Evolutionary conservation across 2,797 vertebrate species (phyloP).

Genomic region (Chiroxiphia lanceolata): DNA sequence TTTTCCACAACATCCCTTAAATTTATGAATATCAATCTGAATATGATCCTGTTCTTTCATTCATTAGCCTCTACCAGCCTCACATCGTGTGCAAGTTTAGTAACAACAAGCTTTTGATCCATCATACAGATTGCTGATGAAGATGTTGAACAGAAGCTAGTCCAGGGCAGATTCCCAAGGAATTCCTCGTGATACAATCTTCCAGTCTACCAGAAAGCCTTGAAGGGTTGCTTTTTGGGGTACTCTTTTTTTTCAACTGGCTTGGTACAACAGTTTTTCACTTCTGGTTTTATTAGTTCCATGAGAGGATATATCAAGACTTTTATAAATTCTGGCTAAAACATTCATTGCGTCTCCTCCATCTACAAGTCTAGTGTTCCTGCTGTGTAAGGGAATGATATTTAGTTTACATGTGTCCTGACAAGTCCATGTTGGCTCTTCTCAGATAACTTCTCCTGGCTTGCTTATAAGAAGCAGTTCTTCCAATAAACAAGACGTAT

Average conservation of each 20-base stretch:
- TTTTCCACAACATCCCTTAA: neutral
- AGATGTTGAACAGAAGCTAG: neutral
- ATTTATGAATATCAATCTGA: neutral
- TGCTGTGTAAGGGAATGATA: neutral
- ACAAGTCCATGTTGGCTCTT: neutral
- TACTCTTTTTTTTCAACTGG: neutral
- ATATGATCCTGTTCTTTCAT: neutral
- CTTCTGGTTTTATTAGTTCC: neutral
- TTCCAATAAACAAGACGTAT: neutral
- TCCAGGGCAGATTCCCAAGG: neutral
- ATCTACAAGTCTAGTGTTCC: neutral
- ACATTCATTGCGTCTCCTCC: neutral
- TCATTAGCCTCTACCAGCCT: neutral
- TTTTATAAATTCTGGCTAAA: neutral
- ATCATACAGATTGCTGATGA: neutral
- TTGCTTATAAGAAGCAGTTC: neutral
- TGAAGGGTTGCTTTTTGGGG: neutral
- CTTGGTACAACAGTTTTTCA: neutral
- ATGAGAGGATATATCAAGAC: neutral
- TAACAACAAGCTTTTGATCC: neutral
- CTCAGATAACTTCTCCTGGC: neutral
- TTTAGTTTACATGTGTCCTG: neutral
- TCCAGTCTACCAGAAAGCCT: neutral
- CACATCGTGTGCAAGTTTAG: fast-evolving
- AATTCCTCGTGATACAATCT: neutral